Conservation (phyloP, 2,113 vertebrate genomes). For the Puntigrus tetrazona region DNA sequence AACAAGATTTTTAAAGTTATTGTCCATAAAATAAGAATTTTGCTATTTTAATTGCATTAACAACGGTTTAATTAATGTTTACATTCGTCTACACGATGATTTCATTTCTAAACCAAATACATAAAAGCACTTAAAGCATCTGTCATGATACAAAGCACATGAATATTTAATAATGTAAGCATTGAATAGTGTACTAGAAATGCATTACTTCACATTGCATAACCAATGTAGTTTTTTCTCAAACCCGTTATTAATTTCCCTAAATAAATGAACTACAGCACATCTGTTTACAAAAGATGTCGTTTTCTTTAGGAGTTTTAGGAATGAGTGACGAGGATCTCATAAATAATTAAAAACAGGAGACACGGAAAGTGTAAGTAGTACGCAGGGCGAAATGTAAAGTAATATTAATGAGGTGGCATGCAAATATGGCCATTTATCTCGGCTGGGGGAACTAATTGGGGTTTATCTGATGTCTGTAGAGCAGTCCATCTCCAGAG, state of each 20-base stretch:
- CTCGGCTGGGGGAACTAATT: conserved; percentile 19
- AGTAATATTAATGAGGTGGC: conserved; percentile 58
- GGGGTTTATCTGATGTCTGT: conserved; percentile 61
- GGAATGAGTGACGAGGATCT: neutral
- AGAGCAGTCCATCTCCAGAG: conserved; percentile 65
- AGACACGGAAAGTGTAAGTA: neutral
- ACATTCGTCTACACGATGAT: neutral
- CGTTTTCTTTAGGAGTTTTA: no score
- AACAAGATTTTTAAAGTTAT: no score
- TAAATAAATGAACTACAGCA: neutral
- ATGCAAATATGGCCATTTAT: conserved; percentile 64
- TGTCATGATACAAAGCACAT: neutral
- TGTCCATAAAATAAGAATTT: no score
- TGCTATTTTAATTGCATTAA: neutral
- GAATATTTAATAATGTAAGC: neutral
- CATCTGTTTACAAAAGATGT: neutral
- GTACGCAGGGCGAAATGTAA: conserved; percentile 30
- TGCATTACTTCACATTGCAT: neutral
- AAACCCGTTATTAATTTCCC: neutral
- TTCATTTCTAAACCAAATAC: neutral
- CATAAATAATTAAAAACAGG: neutral
- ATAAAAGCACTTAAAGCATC: neutral
- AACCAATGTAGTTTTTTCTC: neutral
- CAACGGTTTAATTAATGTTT: neutral
- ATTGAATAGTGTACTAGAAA: neutral